A percentile compares a stretch with the other conserved stretches of the same genome.
Evolutionary conservation across 2,888 invertebrate genomes (phyloP).

Genomic region (Megalurothrips usitatus): DNA sequence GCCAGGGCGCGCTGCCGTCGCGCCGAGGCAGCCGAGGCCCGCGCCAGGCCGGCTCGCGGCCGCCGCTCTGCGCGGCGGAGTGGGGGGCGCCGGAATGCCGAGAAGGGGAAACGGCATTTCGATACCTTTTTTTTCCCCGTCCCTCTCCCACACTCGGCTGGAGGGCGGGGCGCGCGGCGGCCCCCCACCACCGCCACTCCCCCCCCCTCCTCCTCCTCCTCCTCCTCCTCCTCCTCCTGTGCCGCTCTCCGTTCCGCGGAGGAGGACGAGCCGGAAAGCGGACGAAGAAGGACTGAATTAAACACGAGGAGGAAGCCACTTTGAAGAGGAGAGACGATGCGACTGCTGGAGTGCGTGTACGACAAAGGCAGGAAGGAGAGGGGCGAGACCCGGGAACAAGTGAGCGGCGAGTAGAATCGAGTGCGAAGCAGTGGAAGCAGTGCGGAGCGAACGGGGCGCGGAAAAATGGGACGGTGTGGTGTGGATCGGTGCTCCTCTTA

Average conservation of each 20-base stretch:
- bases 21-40: neutral
- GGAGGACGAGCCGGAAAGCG: neutral
- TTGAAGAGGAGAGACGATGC: slow-evolving; percentile 1
- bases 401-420: slow-evolving; percentile 4
- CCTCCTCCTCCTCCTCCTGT: too few relatives aligned
- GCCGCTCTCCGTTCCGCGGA: neutral
- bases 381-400: neutral
- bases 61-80: neutral
- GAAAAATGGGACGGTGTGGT: neutral
- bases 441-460: neutral
- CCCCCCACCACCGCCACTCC: neutral
- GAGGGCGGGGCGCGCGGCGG: neutral
- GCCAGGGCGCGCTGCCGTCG: neutral
- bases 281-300: neutral
- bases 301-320: neutral
- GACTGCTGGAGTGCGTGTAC: neutral
- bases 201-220: neutral
- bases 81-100: neutral
- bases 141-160: neutral
- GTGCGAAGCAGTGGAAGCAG: too few relatives aligned
- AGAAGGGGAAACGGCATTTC: too few relatives aligned
- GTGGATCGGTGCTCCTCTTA: neutral
- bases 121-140: too few relatives aligned
- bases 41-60: neutral
- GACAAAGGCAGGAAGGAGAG: neutral